Evolutionary conservation across 2,797 vertebrate genomes (phyloP).

Genomic region (Mergus octosetaceus): DNA sequence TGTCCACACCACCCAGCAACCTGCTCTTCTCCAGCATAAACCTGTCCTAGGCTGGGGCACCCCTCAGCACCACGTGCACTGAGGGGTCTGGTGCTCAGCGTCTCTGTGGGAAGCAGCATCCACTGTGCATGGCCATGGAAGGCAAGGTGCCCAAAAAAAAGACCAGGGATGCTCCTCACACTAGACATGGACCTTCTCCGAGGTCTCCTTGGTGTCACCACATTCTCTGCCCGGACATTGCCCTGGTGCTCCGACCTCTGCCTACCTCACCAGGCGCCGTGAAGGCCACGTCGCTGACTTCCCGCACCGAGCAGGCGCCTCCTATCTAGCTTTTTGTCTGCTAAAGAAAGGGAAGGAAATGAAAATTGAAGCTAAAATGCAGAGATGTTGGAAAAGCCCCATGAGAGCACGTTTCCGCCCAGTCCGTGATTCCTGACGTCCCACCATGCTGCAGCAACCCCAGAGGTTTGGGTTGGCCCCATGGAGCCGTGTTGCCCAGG

Average conservation of each 20-base stretch:
- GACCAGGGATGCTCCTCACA: not conserved
- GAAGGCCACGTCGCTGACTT: not conserved
- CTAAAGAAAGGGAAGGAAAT: not conserved
- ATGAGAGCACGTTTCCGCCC: not conserved
- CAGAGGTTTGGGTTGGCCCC: not conserved
- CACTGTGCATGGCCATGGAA: rapidly evolving
- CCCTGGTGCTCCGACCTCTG: not conserved
- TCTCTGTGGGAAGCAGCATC: not conserved
- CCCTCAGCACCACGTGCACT: not conserved
- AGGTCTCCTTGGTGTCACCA: not conserved
- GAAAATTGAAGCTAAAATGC: not conserved
- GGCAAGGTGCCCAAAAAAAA: not conserved
- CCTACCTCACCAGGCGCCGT: not conserved
- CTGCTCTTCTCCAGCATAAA: conserved; percentile 75
- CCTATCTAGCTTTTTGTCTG: not conserved
- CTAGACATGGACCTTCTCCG: not conserved
- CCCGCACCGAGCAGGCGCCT: not conserved
- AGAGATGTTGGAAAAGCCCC: not conserved
- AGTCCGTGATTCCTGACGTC: not conserved
- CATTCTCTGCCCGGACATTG: not conserved
- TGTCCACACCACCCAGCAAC: not conserved
- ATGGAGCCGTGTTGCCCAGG: not conserved
- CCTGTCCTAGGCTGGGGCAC: conserved; percentile 25
- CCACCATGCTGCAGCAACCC: not conserved
- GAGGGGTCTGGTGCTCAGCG: not conserved